phyloP scores from a whole-genome alignment of 92 coral and sea anemone species.

The Porites evermanni region DNA sequence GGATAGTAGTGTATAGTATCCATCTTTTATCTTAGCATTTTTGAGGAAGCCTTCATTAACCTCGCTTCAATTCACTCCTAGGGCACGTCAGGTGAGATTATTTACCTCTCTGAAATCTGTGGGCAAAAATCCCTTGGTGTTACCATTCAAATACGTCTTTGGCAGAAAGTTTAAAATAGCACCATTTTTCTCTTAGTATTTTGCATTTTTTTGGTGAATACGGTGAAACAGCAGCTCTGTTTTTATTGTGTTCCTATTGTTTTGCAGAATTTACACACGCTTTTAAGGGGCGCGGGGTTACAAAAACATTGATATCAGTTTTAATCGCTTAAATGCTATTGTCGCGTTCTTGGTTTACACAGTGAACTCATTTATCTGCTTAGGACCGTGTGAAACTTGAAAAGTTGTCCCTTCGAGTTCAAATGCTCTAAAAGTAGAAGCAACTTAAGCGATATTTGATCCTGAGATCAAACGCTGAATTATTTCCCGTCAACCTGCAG shows the following conservation, averaged over 20 bases:
- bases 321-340: slow-evolving; percentile 40
- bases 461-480: slow-evolving; percentile 9
- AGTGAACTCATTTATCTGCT: slow-evolving; percentile 18
- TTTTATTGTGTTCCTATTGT: slow-evolving; percentile 13
- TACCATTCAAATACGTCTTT: no score
- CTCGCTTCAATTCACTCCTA: no score
- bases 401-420: no score
- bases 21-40: no score
- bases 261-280: not conserved
- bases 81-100: no score
- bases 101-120: no score
- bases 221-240: not conserved
- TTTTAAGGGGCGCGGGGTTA: slow-evolving; percentile 41
- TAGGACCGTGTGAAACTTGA: slow-evolving; percentile 32
- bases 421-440: slow-evolving; percentile 9
- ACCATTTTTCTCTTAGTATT: no score
- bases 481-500: not conserved
- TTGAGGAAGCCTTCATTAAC: no score
- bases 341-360: slow-evolving; percentile 24
- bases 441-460: slow-evolving; percentile 10
- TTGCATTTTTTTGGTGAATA: not conserved
- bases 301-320: slow-evolving; percentile 18
- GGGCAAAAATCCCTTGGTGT: no score
- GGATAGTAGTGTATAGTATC: no score
- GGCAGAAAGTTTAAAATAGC: not conserved